These are phyloP conservation scores for Catharus fuscescens DNA, from an alignment of 2,113 vertebrate genomes.

Conservation along the genomic window DNA sequence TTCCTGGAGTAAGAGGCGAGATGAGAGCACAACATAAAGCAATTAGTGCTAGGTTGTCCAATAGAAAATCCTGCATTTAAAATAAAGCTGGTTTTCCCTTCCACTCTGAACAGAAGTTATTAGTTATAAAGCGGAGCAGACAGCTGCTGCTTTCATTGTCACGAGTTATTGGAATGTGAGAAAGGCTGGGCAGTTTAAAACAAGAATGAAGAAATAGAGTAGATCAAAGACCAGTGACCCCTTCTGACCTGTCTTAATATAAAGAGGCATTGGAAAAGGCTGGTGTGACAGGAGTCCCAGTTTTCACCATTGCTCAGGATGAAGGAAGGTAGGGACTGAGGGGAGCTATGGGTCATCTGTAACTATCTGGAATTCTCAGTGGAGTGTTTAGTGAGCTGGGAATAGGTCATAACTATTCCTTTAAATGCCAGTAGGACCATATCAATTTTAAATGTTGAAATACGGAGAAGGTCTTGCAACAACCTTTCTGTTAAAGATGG, in stretches of 20 bases:
- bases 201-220: conserved; percentile 34
- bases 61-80: neutral
- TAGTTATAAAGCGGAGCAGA: conserved; percentile 21
- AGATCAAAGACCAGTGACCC: conserved; percentile 42
- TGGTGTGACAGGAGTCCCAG: neutral
- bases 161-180: conserved; percentile 35
- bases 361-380: neutral
- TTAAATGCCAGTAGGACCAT: neutral
- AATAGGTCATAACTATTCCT: neutral
- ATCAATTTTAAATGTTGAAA: neutral
- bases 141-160: conserved; percentile 16
- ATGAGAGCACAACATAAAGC: neutral
- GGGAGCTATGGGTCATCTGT: neutral
- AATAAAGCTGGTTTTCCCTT: neutral
- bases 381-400: neutral
- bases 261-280: neutral
- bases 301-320: neutral
- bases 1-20: neutral
- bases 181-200: conserved; percentile 29
- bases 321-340: neutral
- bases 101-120: conserved; percentile 7
- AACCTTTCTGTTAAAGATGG: neutral
- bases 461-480: neutral
- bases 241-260: neutral
- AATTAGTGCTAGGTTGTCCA: neutral